Evolutionary conservation across 2,797 vertebrate genomes (phyloP), one percentile per base, ranked within the genome.

Genomic region (Lacerta agilis): DNA sequence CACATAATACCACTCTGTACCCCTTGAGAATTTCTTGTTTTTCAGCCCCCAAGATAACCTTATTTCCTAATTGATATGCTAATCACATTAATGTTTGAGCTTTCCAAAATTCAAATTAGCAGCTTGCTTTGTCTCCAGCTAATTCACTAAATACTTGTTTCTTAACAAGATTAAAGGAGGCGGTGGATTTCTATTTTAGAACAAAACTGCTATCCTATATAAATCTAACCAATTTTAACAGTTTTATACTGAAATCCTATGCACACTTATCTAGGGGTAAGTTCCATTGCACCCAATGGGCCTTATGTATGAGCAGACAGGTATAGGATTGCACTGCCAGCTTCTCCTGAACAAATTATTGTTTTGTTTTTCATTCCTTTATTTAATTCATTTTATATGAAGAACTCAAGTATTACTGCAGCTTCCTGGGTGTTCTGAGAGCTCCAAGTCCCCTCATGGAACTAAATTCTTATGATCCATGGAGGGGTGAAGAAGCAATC

Each of bases 71-170:
- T 77, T 61, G 72, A 77, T 66, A 85, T 85, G 72, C 71, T 85
- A 41, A 61, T 25, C 36, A 9, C n/a, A 75, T 41, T 38, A 77
- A 17, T 66, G 38, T 33, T 41, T 71, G 66, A 49, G 11, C 25
- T 83, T 71, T 80, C 89, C 49, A 73, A 61, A 91, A 89, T 88
- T 36, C 87, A 81, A 66, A 69, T 23, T 79, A 33, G 79, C 27
- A 38, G 15, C 61, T n/a, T 85, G 71, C 38, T 80, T 7, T 79
- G 8, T 36, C 77, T 20, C 87, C 75, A 84, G 69, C 79, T 69
- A 90, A 4, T 79, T 66, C 80, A 93, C 79, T 33, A 87, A 91
- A 81, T 36, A 87, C 36, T 86, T 18, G 36, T 87, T 91, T 55
- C 58, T 89, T 90, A 91, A 86, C 49, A 36, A 88, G 69, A 88